Percentiles rank a stretch among this genome's conserved stretches.
phyloP scores from a whole-genome alignment of 2,113 vertebrate genomes.

The Syngnathoides biaculeatus region DNA sequence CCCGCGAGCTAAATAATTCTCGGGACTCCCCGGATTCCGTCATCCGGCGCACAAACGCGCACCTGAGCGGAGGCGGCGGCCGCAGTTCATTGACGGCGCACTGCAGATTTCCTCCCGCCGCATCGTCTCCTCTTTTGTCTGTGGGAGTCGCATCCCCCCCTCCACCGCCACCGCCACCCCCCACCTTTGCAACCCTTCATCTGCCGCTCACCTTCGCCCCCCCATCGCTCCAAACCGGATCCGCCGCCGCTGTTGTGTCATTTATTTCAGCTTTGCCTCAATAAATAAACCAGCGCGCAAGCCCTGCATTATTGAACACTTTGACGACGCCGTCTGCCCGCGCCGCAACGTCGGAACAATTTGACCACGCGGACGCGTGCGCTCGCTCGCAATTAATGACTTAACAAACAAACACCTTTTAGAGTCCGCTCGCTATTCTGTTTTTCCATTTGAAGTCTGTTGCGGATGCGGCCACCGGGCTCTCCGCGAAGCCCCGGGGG shows the following conservation, averaged over 20 bases:
- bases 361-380: slow-evolving; percentile 24
- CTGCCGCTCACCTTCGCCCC: slow-evolving; percentile 16
- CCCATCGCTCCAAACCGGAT: not conserved
- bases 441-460: slow-evolving; percentile 61
- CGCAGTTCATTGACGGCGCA: slow-evolving; percentile 58
- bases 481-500: slow-evolving; percentile 41
- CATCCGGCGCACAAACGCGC: slow-evolving; percentile 1
- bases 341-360: slow-evolving; percentile 39
- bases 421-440: slow-evolving; percentile 45
- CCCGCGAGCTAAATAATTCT: slow-evolving; percentile 70
- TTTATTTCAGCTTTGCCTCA: slow-evolving; percentile 74
- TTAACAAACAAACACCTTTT: not conserved
- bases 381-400: slow-evolving; percentile 13
- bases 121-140: slow-evolving; percentile 42
- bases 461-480: slow-evolving; percentile 54
- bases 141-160: slow-evolving; percentile 16
- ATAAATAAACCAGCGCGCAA: slow-evolving; percentile 67
- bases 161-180: no score
- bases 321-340: slow-evolving; percentile 46
- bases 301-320: slow-evolving; percentile 66
- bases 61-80: slow-evolving; percentile 20
- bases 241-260: slow-evolving; percentile 39
- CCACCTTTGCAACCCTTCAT: slow-evolving; percentile 25
- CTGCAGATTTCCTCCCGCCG: slow-evolving; percentile 42
- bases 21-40: slow-evolving; percentile 51